Percentiles rank a stretch among this genome's conserved stretches.
These are phyloP conservation scores for Xiphophorus couchianus DNA, from an alignment of 2,113 vertebrate species.

Conservation along the genomic window DNA sequence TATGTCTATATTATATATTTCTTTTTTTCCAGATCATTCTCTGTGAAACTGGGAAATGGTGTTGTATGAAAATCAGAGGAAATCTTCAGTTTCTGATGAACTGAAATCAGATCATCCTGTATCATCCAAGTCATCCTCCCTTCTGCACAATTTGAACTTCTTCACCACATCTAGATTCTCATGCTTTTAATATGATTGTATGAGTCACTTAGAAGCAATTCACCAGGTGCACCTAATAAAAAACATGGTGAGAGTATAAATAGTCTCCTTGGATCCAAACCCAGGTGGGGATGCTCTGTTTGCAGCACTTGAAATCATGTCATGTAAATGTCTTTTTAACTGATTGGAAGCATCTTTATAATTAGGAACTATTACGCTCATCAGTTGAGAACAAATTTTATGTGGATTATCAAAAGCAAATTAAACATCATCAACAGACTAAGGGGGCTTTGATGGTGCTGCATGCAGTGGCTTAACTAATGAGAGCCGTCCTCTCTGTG, in stretches of 20 bases:
- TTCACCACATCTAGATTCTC: not conserved
- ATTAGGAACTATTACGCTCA: conserved; percentile 60
- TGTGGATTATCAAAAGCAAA: conserved; percentile 75
- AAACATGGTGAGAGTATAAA: not conserved
- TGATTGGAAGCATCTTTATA: conserved; percentile 58
- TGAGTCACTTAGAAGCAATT: not conserved
- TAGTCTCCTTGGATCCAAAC: not conserved
- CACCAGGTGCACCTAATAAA: not conserved
- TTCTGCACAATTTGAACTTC: not conserved
- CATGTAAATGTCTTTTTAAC: conserved; percentile 63
- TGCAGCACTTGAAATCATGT: not conserved
- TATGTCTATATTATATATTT: too few species aligned
- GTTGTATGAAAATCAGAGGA: too few species aligned
- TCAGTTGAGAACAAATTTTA: conserved; percentile 56
- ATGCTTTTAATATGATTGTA: not conserved
- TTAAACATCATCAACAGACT: conserved; percentile 74
- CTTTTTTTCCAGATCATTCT: too few species aligned
- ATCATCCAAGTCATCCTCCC: not conserved
- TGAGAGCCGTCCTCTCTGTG: conserved; percentile 48
- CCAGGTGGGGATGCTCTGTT: too few species aligned
- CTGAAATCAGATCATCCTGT: too few species aligned
- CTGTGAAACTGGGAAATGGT: too few species aligned
- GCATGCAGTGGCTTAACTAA: conserved; percentile 69
- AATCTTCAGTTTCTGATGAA: too few species aligned
- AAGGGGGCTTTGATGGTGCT: conserved; percentile 72